Percentiles rank a stretch among this genome's conserved stretches.
These are phyloP conservation scores for Drosophila truncata DNA, from an alignment of 1,140 invertebrate genomes.

Conservation along the genomic window DNA sequence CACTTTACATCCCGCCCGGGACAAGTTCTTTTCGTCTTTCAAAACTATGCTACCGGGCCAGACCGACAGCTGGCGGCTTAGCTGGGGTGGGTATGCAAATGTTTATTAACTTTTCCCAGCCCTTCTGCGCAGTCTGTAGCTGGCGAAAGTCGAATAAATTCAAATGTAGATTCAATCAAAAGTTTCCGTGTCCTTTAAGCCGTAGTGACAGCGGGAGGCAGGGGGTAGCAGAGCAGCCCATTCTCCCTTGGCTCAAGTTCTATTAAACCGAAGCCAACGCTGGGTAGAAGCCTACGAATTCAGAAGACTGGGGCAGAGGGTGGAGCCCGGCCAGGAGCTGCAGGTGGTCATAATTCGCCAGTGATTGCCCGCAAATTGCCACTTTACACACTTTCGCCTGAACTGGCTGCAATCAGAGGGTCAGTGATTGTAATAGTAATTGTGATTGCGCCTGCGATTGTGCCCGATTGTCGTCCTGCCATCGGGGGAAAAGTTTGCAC, in stretches of 20 bases:
- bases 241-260: neutral
- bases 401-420: slow-evolving; percentile 33
- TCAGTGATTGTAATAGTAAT: slow-evolving; percentile 30
- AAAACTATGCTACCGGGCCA: neutral
- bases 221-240: neutral
- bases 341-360: slow-evolving; percentile 28
- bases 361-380: slow-evolving; percentile 43
- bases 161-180: slow-evolving; percentile 67
- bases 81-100: slow-evolving; percentile 24
- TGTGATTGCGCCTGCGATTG: slow-evolving; percentile 15
- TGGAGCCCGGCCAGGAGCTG: neutral
- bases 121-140: slow-evolving; percentile 1
- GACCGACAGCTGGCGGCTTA: slow-evolving; percentile 19
- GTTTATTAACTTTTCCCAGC: slow-evolving; percentile 39
- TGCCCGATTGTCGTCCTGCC: slow-evolving; percentile 5
- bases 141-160: slow-evolving; percentile 49
- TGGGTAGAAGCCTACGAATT: neutral
- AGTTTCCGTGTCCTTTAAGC: slow-evolving; percentile 30
- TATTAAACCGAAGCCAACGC: neutral
- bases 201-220: neutral
- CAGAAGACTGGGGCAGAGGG: neutral
- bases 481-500: slow-evolving; percentile 17
- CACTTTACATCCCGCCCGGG: neutral
- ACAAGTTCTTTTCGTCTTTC: neutral
- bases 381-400: neutral